Conservation (phyloP, 2,113 vertebrate species). For the Lontra canadensis region DNA sequence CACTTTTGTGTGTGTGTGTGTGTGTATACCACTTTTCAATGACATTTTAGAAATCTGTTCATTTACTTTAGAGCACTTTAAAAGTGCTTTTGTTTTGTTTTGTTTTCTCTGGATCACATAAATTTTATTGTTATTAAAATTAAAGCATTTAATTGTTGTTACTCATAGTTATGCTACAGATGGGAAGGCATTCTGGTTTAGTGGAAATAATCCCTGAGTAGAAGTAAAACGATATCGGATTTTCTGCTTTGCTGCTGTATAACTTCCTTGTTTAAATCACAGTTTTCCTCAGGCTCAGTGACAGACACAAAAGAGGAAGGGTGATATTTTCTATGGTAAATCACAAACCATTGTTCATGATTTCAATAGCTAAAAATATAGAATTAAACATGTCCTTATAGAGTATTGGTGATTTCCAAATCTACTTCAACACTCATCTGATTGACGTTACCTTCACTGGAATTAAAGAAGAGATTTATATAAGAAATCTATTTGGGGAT, state of each 20-base stretch:
- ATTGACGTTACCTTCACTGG: not conserved
- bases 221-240: not conserved
- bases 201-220: not conserved
- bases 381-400: not conserved
- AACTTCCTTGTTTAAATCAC: not conserved
- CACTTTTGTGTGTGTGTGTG: not conserved
- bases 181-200: not conserved
- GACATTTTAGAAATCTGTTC: not conserved
- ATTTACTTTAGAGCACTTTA: not conserved
- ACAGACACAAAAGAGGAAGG: not conserved
- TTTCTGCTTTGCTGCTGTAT: not conserved
- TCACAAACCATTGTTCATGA: not conserved
- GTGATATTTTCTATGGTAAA: not conserved
- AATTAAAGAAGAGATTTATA: conserved; percentile 47
- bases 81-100: not conserved
- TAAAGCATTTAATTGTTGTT: not conserved
- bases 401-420: not conserved
- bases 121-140: not conserved
- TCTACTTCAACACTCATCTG: not conserved
- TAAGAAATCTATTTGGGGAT: not conserved
- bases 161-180: not conserved
- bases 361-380: not conserved
- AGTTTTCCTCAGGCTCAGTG: not conserved
- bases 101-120: not conserved
- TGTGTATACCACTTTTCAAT: not conserved